Conservation (phyloP, 2,888 invertebrate species). For the Electrophaes corylata region DNA sequence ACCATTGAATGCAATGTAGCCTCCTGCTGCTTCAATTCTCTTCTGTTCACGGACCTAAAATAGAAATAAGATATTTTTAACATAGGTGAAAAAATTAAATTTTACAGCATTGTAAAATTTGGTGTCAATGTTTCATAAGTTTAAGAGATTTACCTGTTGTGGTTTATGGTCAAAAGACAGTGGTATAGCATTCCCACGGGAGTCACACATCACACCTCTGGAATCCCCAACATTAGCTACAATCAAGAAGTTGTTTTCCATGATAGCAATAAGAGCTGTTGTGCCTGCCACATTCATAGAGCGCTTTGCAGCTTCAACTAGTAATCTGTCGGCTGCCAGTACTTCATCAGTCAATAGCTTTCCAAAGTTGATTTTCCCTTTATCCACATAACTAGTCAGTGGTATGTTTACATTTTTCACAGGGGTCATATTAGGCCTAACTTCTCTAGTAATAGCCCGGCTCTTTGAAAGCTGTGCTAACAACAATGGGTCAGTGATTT, state of each 20-base stretch:
- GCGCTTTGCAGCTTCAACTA: conserved; percentile 93
- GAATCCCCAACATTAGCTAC: conserved; percentile 99
- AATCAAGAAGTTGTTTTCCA: conserved; percentile 91
- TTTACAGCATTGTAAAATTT: neutral
- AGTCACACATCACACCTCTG: conserved; percentile 97
- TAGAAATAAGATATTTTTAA: conserved; percentile 7
- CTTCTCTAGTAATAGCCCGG: conserved; percentile 85
- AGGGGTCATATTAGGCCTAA: conserved; percentile 76
- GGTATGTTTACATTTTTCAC: conserved; percentile 78
- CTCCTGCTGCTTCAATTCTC: conserved; percentile 97
- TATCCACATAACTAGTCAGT: conserved; percentile 87
- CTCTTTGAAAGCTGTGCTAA: conserved; percentile 87
- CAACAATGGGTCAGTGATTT: conserved; percentile 88
- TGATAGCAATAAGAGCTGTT: conserved; percentile 94
- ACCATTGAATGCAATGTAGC: conserved; percentile 97
- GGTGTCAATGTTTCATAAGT: neutral
- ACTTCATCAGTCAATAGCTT: conserved; percentile 94
- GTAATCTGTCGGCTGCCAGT: conserved; percentile 90
- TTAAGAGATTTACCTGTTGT: conserved; percentile 89
- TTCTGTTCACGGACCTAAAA: conserved; percentile 92
- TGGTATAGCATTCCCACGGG: conserved; percentile 94
- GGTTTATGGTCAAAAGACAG: conserved; percentile 98
- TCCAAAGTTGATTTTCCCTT: conserved; percentile 91
- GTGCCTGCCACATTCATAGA: conserved; percentile 92
- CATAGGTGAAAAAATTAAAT: too few species aligned